Percentiles rank a stretch among this genome's conserved stretches.
Evolutionary conservation across 2,888 invertebrate genomes (phyloP).

Genomic region (Operophtera brumata): DNA sequence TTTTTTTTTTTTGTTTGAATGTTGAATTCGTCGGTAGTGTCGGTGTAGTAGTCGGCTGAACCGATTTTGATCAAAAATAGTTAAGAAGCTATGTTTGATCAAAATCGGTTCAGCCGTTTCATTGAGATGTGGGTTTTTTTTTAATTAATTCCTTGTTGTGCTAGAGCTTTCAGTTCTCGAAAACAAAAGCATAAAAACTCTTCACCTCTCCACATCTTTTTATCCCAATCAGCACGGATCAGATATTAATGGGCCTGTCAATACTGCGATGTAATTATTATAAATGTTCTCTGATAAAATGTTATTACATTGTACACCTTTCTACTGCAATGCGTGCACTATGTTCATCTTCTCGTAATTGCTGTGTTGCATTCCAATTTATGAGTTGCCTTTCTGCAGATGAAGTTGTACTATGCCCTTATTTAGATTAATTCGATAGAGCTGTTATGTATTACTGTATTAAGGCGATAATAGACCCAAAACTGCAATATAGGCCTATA

Average conservation of each 20-base stretch:
- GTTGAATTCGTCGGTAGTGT: no score
- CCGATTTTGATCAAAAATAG: no score
- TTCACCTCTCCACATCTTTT: slow-evolving; percentile 22
- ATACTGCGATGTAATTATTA: slow-evolving; percentile 74
- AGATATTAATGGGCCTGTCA: slow-evolving; percentile 72
- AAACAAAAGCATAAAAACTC: no score
- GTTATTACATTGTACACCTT: slow-evolving; percentile 53
- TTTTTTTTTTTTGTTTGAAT: no score
- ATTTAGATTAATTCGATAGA: slow-evolving; percentile 9
- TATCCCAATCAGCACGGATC: slow-evolving; percentile 39
- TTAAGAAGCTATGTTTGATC: no score
- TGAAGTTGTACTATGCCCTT: slow-evolving; percentile 23
- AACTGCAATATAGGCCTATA: no score
- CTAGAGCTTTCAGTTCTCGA: no score
- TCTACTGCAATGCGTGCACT: slow-evolving; percentile 34
- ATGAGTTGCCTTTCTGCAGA: slow-evolving; percentile 14
- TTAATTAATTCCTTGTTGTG: no score
- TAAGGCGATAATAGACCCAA: no score
- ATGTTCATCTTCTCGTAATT: slow-evolving; percentile 16
- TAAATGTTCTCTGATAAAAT: slow-evolving; percentile 71
- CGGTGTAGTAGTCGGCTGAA: no score
- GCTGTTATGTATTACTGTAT: not conserved
- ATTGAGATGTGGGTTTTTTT: no score
- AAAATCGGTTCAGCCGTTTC: no score
- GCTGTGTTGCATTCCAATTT: slow-evolving; percentile 15